Percentiles rank a stretch among this genome's conserved stretches.
phyloP scores from a whole-genome alignment of 2,113 vertebrate genomes.

The Otus sunia region DNA sequence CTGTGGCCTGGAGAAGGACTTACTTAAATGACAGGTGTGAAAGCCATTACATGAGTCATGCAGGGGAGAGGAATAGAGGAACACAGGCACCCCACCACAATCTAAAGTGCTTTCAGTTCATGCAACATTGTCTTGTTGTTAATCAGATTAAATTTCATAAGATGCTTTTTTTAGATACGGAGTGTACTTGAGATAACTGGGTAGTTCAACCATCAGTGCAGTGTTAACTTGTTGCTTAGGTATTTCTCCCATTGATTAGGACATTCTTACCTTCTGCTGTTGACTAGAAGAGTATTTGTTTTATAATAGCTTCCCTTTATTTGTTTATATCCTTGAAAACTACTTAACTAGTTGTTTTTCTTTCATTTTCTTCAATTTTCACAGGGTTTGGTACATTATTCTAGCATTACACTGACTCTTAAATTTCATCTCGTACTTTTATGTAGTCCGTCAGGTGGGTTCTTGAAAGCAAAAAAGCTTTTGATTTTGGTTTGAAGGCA shows the following conservation, averaged over 20 bases:
- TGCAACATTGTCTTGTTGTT: neutral
- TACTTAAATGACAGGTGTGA: neutral
- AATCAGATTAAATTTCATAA: slow-evolving; percentile 14
- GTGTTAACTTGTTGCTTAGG: neutral
- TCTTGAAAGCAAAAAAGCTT: neutral
- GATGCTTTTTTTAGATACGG: neutral
- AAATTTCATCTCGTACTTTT: neutral
- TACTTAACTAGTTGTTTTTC: neutral
- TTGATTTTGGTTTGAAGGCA: neutral
- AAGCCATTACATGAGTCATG: neutral
- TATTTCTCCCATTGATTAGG: neutral
- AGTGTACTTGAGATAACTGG: neutral
- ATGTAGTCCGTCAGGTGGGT: neutral
- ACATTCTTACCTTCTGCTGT: neutral
- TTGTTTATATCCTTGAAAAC: neutral
- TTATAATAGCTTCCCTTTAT: neutral
- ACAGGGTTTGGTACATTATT: neutral
- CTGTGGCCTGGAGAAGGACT: neutral
- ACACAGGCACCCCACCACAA: neutral
- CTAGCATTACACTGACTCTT: neutral
- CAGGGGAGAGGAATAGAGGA: neutral
- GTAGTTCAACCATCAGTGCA: neutral
- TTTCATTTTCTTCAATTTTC: neutral
- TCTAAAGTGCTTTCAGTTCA: neutral
- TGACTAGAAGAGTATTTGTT: neutral